Evolutionary conservation across 2,888 invertebrate genomes (phyloP), one percentile per base, ranked within the genome.

Genomic region (Hymenopus coronatus): DNA sequence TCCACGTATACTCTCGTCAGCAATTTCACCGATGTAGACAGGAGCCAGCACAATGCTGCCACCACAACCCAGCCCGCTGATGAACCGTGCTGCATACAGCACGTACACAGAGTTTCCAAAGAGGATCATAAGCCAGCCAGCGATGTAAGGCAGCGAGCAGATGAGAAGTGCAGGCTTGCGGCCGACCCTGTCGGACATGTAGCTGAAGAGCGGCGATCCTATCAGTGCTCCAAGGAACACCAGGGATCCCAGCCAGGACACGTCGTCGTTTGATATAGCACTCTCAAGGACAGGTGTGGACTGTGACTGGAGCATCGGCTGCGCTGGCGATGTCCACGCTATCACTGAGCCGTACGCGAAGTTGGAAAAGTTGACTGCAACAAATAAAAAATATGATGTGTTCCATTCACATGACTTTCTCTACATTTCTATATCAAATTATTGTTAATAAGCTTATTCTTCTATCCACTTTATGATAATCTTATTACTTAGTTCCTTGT

Each of bases 1-100:
- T n/a, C 96, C 96, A 88, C 96, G 94, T 88, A 95, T 94, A 83
- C n/a, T 33, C 25, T 87, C 88, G 20, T 87, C 84, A 28, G 84
- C 89, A 3, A 70, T 89, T 33, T 89, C 89, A 2, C 81, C 46
- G 6, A 89, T 84, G 28, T 89, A 89, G 15, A 87, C 28, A 27
- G 89, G 82, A 28, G n/a, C 54, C 15, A 84, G 82, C 81, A 89
- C 30, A 20, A 84, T 88, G 40, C 54, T 54, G 1, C 84, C 85
- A 0, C 89, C 89, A 7, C 84, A 86, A 1, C 87, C 88, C 28
- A 88, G 30, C 6, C 88, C 88, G 4, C 83, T 54, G 25, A 83
- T 83, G 54, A 88, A 88, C 15, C 88, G 83, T 8, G 88, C 88
- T 28, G 83, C 20, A 46, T 46, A 88, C 2, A 88, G 28, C 4